Percentiles rank a stretch among this genome's conserved stretches.
Evolutionary conservation across 2,888 invertebrate genomes (phyloP).

Genomic region (Zaprionus obscuricornis): DNA sequence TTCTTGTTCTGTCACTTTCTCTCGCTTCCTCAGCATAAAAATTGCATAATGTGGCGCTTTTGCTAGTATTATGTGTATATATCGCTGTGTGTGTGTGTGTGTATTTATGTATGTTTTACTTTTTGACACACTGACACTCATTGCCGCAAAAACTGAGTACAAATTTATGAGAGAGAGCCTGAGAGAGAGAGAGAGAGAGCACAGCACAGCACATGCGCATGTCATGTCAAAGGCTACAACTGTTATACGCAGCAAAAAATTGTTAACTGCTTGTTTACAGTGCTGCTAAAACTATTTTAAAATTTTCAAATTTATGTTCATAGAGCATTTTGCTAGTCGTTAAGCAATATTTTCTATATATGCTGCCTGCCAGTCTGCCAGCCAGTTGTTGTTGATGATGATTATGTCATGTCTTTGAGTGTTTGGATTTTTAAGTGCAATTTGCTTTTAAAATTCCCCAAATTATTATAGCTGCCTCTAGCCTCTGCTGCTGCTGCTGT

Average conservation of each 20-base stretch:
- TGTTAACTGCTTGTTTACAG: constrained; percentile 63
- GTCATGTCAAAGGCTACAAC: constrained; percentile 32
- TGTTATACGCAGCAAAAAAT: constrained; percentile 69
- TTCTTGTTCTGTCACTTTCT: constrained; percentile 42
- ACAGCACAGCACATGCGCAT: constrained; percentile 51
- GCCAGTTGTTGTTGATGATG: not conserved
- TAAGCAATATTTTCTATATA: not conserved
- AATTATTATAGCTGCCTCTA: constrained; percentile 1
- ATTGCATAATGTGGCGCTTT: constrained; percentile 71
- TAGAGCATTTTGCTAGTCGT: constrained; percentile 26
- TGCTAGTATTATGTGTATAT: no score
- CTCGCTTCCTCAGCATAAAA: constrained; percentile 55
- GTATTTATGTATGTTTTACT: constrained; percentile 21
- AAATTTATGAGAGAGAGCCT: constrained; percentile 27
- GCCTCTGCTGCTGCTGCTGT: not conserved
- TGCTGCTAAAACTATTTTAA: constrained; percentile 41
- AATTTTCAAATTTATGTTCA: not conserved
- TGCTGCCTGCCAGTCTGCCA: no score
- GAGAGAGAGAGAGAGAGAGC: constrained; percentile 11
- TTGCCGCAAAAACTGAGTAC: constrained; percentile 43
- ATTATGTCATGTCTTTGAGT: constrained; percentile 30
- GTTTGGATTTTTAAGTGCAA: constrained; percentile 44
- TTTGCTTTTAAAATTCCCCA: constrained; percentile 45
- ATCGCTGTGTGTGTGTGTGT: constrained; percentile 2
- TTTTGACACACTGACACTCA: constrained; percentile 81